phyloP scores from a whole-genome alignment of 1,140 invertebrate species.

The Drosophila malerkotliana region DNA sequence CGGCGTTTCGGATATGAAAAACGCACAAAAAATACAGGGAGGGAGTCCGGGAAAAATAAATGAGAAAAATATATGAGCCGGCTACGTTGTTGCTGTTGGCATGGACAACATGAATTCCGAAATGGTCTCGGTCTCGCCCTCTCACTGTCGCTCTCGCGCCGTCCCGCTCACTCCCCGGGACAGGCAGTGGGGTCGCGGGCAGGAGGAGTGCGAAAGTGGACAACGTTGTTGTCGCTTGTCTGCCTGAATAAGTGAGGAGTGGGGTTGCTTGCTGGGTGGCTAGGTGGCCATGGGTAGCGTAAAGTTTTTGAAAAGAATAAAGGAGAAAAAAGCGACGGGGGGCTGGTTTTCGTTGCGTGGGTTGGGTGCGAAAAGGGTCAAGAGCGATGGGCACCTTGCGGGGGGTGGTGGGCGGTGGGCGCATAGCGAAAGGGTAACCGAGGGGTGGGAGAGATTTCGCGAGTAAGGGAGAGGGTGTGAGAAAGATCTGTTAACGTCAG shows the following conservation, averaged over 20 bases:
- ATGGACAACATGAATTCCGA: constrained; percentile 57
- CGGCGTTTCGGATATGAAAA: constrained; percentile 83
- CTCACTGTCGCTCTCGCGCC: constrained; percentile 6
- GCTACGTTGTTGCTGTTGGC: constrained; percentile 77
- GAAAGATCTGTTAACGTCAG: constrained; percentile 28
- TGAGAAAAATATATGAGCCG: constrained; percentile 81
- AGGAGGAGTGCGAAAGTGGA: constrained; percentile 70
- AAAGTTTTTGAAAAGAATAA: constrained; percentile 78
- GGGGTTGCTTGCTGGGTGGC: neutral
- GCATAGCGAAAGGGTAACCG: neutral
- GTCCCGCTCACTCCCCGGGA: constrained; percentile 19
- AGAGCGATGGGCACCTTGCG: constrained; percentile 71
- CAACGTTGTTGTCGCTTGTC: constrained; percentile 80
- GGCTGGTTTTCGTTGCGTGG: constrained; percentile 35
- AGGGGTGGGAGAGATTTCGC: neutral
- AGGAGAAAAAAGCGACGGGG: constrained; percentile 46
- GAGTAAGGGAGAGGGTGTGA: neutral
- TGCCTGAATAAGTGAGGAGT: constrained; percentile 36
- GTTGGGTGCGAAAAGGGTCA: constrained; percentile 75
- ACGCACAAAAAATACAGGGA: constrained; percentile 75
- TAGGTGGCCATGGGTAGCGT: constrained; percentile 61
- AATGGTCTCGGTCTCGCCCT: constrained; percentile 33
- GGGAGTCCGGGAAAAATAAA: constrained; percentile 71
- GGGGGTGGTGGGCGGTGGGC: neutral
- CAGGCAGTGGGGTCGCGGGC: neutral